Evolutionary conservation across 1,140 invertebrate genomes (phyloP).

Genomic region (Calosoma granatense): DNA sequence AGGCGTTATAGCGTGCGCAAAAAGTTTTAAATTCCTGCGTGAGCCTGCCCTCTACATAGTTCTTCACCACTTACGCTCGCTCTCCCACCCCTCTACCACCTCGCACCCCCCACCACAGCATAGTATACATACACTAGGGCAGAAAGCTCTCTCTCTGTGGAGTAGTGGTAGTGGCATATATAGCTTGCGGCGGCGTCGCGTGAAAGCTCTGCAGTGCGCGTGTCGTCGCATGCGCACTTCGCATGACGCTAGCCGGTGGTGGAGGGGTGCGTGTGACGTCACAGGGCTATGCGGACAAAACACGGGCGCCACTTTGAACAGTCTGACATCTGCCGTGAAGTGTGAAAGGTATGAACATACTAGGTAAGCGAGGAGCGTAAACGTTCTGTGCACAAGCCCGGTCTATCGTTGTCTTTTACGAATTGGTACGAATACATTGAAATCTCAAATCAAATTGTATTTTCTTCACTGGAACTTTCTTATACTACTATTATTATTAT

Average conservation of each 20-base stretch:
- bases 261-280: conserved; percentile 25
- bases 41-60: not conserved
- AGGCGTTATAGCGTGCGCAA: not conserved
- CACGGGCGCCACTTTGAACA: conserved; percentile 24
- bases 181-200: too few species aligned
- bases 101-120: too few species aligned
- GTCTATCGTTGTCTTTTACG: not conserved
- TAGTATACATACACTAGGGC: too few species aligned
- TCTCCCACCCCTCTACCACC: too few species aligned
- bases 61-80: not conserved
- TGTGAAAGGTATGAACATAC: conserved; percentile 33
- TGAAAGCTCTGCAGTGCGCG: conserved; percentile 3
- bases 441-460: conserved; percentile 1
- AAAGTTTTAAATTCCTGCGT: conserved; percentile 4
- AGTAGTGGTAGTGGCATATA: too few species aligned
- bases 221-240: not conserved
- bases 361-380: conserved; percentile 28
- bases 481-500: too few species aligned
- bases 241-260: conserved; percentile 9
- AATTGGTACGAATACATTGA: conserved; percentile 7
- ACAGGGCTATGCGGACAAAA: conserved; percentile 30
- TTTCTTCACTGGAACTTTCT: not conserved
- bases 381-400: not conserved
- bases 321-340: conserved; percentile 32
- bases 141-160: too few species aligned